phyloP scores from a whole-genome alignment of 2,113 vertebrate genomes.

The rabbit (Oryctolagus cuniculus) region mOryCun1.1 NC_091433.1:185045501-185046000 shows the following conservation, averaged over 20 bases:
- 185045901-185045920: neutral
- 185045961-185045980: neutral
- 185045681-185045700: neutral
- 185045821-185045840: neutral
- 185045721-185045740: neutral
- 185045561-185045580: neutral
- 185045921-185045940: neutral
- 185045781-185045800: neutral
- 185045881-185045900: neutral
- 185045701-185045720: neutral
- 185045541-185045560: neutral
- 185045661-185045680: fast-evolving
- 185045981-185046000: neutral
- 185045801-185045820: neutral
- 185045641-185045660: neutral
- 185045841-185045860: neutral
- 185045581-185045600: neutral
- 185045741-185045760: neutral
- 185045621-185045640: neutral
- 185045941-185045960: neutral
- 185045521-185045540: neutral
- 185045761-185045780: neutral
- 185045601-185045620: neutral
- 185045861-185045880: neutral
- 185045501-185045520: neutral